These are phyloP conservation scores for Synergus umbraculus DNA, from an alignment of 2,888 invertebrate species.

Conservation along the genomic window DNA sequence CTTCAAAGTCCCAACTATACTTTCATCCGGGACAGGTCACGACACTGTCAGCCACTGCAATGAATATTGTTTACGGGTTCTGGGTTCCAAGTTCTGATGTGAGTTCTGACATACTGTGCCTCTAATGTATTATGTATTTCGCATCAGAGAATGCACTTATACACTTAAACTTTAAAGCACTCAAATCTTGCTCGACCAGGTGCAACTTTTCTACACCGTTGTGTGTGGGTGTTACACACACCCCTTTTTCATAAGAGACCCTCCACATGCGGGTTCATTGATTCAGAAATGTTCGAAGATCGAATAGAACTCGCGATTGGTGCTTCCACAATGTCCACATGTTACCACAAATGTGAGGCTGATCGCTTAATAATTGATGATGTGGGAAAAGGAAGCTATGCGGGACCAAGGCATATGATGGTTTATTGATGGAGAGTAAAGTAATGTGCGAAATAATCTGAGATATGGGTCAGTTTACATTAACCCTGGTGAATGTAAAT, in stretches of 20 bases:
- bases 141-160: constrained; percentile 5
- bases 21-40: constrained; percentile 30
- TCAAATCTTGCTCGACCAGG: constrained; percentile 60
- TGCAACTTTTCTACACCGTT: constrained; percentile 59
- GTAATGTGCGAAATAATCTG: not conserved
- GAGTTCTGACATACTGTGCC: not conserved
- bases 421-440: constrained; percentile 13
- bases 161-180: not conserved
- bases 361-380: constrained; percentile 22
- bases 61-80: not conserved
- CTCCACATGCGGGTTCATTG: constrained; percentile 70
- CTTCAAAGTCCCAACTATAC: not conserved
- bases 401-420: constrained; percentile 36
- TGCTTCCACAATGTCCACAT: constrained; percentile 13
- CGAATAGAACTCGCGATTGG: constrained; percentile 20
- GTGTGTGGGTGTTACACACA: constrained; percentile 68
- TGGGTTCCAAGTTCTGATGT: not conserved
- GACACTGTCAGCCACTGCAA: constrained; percentile 15
- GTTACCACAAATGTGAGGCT: constrained; percentile 23
- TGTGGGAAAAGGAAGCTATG: constrained; percentile 21
- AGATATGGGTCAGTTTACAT: not conserved
- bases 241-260: constrained; percentile 65
- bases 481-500: too few species aligned
- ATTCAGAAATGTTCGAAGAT: constrained; percentile 54
- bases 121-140: not conserved